Evolutionary conservation across 1,140 invertebrate genomes (phyloP), one percentile per base, ranked within the genome.

Genomic region (Sinella curviseta): DNA sequence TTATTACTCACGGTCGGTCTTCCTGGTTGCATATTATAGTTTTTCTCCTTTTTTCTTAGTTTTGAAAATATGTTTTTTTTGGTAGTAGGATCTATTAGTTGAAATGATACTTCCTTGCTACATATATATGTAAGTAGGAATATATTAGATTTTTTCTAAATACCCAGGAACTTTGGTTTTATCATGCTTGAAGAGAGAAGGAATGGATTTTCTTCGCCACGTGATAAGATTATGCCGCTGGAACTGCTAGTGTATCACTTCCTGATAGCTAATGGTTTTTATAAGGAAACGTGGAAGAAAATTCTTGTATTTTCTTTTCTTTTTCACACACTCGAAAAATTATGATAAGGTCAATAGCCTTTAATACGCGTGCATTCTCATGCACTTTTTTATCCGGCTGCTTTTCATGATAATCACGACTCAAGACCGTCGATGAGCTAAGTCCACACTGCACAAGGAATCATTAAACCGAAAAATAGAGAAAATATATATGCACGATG

Each of bases 61-160:
- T 48, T 60, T 4, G 24, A 60, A 60, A 60, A 12, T 60, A 60
- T 24, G n/a, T n/a, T n/a, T n/a, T n/a, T n/a, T n/a, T n/a, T n/a
- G n/a, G n/a, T n/a, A n/a, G 8, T 14, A 65, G 57, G 8, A 65
- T 16, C 57, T 65, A 65, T 65, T n/a, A 65, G 24, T 26, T 4
- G 57, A 70, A 70, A 70, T 70, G 26, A 70, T 70, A 70, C 31
- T 70, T 60, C 24, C 55, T 60, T 60, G 55, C 24, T 60, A 60
- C n/a, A 60, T n/a, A n/a, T n/a, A n/a, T n/a, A n/a, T n/a, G n/a
- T n/a, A n/a, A n/a, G n/a, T n/a, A n/a, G n/a, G n/a, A n/a, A n/a
- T n/a, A n/a, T n/a, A n/a, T 17, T 70, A 70, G 2, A 70, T 3
- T 70, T 70, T 48, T 48, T 48, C 39, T 70, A n/a, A n/a, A n/a